These are phyloP conservation scores for Aleadryas rufinucha DNA, from an alignment of 2,113 vertebrate species.

Conservation along the genomic window DNA sequence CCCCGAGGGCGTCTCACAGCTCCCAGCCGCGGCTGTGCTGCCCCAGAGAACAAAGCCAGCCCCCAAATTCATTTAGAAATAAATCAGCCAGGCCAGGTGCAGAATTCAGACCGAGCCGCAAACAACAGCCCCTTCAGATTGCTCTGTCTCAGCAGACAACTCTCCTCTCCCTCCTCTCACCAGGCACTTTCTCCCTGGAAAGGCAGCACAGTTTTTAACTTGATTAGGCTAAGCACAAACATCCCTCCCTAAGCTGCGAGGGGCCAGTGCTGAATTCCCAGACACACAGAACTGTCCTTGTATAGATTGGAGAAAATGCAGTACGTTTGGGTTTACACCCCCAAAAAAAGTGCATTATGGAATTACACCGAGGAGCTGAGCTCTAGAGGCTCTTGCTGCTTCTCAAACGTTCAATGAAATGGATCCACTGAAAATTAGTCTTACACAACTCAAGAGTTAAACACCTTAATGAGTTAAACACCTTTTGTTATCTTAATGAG, in stretches of 20 bases:
- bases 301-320: background rate
- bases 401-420: background rate
- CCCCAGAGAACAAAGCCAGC: background rate
- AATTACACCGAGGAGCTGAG: background rate
- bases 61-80: background rate
- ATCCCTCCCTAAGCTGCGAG: background rate
- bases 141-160: background rate
- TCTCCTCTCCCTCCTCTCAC: background rate
- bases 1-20: background rate
- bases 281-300: background rate
- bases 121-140: background rate
- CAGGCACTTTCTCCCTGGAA: background rate
- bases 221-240: background rate
- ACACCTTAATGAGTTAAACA: background rate
- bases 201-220: background rate
- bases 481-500: background rate
- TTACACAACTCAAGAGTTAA: background rate
- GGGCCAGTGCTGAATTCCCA: background rate
- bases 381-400: background rate
- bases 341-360: no score
- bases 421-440: background rate
- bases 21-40: background rate
- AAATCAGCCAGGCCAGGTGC: background rate
- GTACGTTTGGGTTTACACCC: fast-evolving
- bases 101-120: background rate